A percentile compares a stretch with the other conserved stretches of the same genome.
These are phyloP conservation scores for Galaxea fascicularis DNA, from an alignment of 92 coral and sea anemone species.

Conservation along the genomic window DNA sequence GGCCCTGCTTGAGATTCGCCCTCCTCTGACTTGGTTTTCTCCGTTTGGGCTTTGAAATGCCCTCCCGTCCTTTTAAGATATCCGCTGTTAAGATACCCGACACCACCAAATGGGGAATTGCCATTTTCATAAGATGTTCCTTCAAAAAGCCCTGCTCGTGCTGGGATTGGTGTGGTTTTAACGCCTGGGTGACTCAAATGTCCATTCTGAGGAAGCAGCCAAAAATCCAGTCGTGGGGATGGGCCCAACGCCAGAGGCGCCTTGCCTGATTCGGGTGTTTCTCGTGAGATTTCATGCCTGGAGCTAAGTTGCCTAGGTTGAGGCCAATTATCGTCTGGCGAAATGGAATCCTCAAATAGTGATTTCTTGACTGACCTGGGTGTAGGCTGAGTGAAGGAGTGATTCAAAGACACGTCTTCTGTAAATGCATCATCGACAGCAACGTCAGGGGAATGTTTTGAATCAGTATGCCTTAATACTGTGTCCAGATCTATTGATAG, in stretches of 20 bases:
- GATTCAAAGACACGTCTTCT: neutral
- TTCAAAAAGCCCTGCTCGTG: neutral
- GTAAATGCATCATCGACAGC: neutral
- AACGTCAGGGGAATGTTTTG: neutral
- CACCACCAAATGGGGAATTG: slow-evolving; percentile 32
- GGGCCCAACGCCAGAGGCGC: slow-evolving; percentile 5
- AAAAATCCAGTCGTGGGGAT: slow-evolving; percentile 39
- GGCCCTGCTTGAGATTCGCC: neutral
- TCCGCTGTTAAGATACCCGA: slow-evolving; percentile 11
- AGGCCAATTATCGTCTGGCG: neutral
- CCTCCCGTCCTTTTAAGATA: slow-evolving; percentile 9
- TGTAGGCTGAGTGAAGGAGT: slow-evolving; percentile 4
- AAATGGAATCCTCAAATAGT: slow-evolving; percentile 21
- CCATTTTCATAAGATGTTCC: slow-evolving; percentile 21
- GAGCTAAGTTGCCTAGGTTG: neutral
- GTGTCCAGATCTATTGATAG: neutral
- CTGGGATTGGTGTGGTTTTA: slow-evolving; percentile 3
- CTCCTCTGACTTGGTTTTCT: neutral
- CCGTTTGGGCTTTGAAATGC: neutral
- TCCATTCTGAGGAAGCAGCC: slow-evolving; percentile 32
- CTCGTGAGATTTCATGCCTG: neutral
- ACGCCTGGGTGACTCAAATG: neutral
- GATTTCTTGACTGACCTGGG: slow-evolving; percentile 27
- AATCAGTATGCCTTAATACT: neutral
- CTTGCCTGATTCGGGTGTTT: slow-evolving; percentile 14